phyloP scores from a whole-genome alignment of 2,797 vertebrate genomes.

The Helicolenus hilgendorfi region DNA sequence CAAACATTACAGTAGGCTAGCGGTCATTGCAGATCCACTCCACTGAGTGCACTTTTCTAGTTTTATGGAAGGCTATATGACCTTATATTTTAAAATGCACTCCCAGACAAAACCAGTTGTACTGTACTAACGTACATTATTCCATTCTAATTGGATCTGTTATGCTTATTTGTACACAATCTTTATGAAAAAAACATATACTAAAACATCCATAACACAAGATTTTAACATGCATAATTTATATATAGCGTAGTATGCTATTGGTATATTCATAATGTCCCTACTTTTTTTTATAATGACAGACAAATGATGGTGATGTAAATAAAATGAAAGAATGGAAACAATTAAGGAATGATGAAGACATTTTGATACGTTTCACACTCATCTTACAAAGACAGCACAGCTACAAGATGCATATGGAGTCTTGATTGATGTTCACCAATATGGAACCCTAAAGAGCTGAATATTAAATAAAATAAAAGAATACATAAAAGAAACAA shows the following conservation, averaged over 20 bases:
- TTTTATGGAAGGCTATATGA: background rate
- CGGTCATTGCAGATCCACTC: too few species aligned
- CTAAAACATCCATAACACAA: background rate
- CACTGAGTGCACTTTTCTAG: too few species aligned
- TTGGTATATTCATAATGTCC: background rate
- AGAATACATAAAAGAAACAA: background rate
- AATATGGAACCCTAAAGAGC: background rate
- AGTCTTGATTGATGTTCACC: background rate
- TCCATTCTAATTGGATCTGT: background rate
- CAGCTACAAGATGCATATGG: background rate
- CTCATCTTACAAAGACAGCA: background rate
- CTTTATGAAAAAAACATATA: background rate
- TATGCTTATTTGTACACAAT: background rate
- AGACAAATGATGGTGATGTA: background rate
- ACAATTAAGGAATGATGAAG: background rate
- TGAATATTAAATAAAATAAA: background rate
- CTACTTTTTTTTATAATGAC: background rate
- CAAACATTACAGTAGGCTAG: too few species aligned
- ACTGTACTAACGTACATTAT: background rate
- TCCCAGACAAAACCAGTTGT: background rate
- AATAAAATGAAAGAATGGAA: background rate
- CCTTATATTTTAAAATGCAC: background rate
- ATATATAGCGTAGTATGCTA: background rate
- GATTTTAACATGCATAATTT: background rate
- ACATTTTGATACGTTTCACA: background rate